Percentiles rank a stretch among this genome's conserved stretches.
Conservation (phyloP, 1,140 invertebrate species). For the Neomicropteryx cornuta region DNA sequence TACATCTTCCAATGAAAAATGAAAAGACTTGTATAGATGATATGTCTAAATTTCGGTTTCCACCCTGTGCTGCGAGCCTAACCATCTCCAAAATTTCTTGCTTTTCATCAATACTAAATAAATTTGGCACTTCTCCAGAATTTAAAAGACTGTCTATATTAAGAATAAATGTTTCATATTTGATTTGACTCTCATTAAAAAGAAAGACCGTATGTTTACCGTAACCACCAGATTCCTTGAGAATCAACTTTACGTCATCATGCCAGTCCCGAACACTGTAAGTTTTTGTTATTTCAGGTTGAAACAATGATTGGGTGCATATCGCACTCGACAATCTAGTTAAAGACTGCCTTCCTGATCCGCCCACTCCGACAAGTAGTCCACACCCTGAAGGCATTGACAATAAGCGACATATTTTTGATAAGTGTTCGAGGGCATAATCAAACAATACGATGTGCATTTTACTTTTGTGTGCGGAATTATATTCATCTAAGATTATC, state of each 20-base stretch:
- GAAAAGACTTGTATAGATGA: slow-evolving; percentile 59
- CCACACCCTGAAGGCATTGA: slow-evolving; percentile 56
- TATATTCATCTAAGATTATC: slow-evolving; percentile 64
- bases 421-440: slow-evolving; percentile 72
- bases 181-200: slow-evolving; percentile 71
- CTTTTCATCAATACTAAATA: slow-evolving; percentile 69
- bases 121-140: slow-evolving; percentile 72
- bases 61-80: slow-evolving; percentile 53
- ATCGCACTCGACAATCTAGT: slow-evolving; percentile 60
- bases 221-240: slow-evolving; percentile 59
- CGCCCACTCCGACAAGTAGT: slow-evolving; percentile 65
- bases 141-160: slow-evolving; percentile 75
- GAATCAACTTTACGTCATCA: slow-evolving; percentile 64
- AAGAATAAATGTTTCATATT: slow-evolving; percentile 67
- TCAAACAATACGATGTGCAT: slow-evolving; percentile 76
- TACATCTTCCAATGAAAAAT: slow-evolving; percentile 66
- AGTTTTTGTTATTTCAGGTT: slow-evolving; percentile 69
- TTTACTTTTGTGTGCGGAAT: slow-evolving; percentile 63
- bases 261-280: slow-evolving; percentile 68
- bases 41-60: slow-evolving; percentile 60
- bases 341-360: slow-evolving; percentile 70
- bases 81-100: slow-evolving; percentile 67
- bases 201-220: slow-evolving; percentile 61
- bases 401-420: slow-evolving; percentile 65
- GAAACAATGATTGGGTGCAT: slow-evolving; percentile 54